phyloP scores from a whole-genome alignment of 2,113 vertebrate genomes.

The Daboia siamensis region DNA sequence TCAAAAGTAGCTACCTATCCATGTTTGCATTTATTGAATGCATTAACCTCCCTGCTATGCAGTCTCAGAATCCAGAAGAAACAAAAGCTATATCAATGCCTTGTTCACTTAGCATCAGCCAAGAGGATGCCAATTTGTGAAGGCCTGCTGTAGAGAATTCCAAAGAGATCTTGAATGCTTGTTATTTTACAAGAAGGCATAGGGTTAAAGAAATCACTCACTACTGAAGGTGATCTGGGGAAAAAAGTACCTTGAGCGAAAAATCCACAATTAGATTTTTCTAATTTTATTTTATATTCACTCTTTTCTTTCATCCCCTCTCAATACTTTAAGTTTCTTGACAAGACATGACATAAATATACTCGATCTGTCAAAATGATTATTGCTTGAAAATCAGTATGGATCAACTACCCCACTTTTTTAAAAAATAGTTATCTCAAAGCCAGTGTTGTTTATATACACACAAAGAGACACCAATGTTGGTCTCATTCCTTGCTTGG shows the following conservation, averaged over 20 bases:
- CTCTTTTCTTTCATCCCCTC: background rate
- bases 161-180: background rate
- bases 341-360: background rate
- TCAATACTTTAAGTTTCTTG: background rate
- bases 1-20: background rate
- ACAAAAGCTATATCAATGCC: background rate
- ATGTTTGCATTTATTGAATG: background rate
- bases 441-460: background rate
- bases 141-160: background rate
- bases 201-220: background rate
- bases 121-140: background rate
- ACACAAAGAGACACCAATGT: background rate
- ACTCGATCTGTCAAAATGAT: background rate
- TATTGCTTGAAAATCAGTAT: background rate
- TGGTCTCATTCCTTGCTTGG: background rate
- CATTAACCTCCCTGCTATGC: background rate
- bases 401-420: background rate
- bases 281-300: background rate
- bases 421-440: background rate
- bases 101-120: background rate
- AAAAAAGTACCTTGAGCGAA: background rate
- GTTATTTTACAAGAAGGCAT: background rate
- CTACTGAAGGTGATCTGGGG: background rate
- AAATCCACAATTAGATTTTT: background rate
- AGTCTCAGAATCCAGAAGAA: background rate